Percentiles rank a stretch among this genome's conserved stretches.
These are phyloP conservation scores for Sardina pilchardus DNA, from an alignment of 2,113 vertebrate genomes.

Conservation along the genomic window DNA sequence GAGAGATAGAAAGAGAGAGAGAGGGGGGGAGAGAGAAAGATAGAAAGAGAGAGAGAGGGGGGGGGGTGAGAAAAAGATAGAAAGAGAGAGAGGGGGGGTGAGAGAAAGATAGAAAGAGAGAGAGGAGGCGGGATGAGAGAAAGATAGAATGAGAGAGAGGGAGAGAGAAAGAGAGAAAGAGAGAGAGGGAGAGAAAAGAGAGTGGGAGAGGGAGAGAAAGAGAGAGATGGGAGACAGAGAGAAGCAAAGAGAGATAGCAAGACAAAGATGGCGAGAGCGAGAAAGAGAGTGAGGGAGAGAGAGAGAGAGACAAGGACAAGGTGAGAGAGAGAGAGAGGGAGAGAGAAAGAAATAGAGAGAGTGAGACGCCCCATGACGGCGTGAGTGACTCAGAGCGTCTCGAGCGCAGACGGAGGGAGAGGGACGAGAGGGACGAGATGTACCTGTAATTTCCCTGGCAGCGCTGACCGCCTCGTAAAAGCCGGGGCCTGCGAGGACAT, in stretches of 20 bases:
- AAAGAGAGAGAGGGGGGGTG: neutral
- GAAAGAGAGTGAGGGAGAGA: no score
- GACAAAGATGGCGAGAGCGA: no score
- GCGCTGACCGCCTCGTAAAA: neutral
- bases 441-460: neutral
- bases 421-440: neutral
- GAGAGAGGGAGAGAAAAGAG: neutral
- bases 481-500: neutral
- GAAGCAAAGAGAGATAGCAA: constrained; percentile 1
- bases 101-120: neutral
- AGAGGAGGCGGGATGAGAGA: no score
- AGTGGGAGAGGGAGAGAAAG: neutral
- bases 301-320: no score
- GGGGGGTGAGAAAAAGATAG: no score
- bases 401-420: no score
- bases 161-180: no score
- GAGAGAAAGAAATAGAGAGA: no score
- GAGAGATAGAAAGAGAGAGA: constrained; percentile 28
- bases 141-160: neutral
- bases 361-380: no score
- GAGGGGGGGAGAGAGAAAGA: constrained; percentile 20
- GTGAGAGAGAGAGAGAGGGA: no score
- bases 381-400: neutral
- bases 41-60: constrained; percentile 20
- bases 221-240: neutral